Base-by-base conservation (phyloP, 1,140 invertebrate species). In the Metaphire vulgaris region DNA sequence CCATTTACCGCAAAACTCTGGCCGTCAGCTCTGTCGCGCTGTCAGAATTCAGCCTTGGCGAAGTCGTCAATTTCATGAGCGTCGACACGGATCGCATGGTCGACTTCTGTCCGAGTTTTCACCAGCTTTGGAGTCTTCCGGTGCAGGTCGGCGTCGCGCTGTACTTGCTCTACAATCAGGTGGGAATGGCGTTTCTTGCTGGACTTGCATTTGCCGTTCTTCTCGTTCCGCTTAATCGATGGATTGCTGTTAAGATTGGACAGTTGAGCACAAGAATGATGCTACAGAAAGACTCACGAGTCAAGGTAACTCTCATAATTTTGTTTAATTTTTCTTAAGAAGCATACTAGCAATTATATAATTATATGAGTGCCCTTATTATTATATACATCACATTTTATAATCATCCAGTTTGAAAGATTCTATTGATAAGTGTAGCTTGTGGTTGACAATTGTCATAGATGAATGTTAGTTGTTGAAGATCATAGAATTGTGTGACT, bases 41-140 rank as follows among this genome's bases (percentile, higher is more conserved):
- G 33, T 79, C 82, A 30, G 80, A 81, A 26, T 93, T 92, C 84
- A 91, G 89, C 74, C 88, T 91, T 78, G 94, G 95, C 0, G 92
- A 98, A 88, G 92, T 99, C 32, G 90, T 97, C 0, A 99, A 99
- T 87, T 94, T 96, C 80, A 97, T 99, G 92, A 97, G 94, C 33
- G 96, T 94, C 0, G 97, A 99, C 85, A 92, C 92, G 0, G 95
- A 97, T 82, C 89, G 96, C 80, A 94, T 99, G 79, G 91, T 97
- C 0, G 98, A 98, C 86, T 93, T 96, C 64, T 96, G 94, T 87
- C 91, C 93, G 0, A 97, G 93, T 86, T 97, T 99, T 85, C 97
- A 99, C 88, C 91, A 93, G 21, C 89, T 98, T 79, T 99, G 97
- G 96, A 97, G 94, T 85, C 92, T 98, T 82, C 96, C 96, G 30